phyloP scores from a whole-genome alignment of 2,888 invertebrate genomes.

The Phaedon cochleariae region DNA sequence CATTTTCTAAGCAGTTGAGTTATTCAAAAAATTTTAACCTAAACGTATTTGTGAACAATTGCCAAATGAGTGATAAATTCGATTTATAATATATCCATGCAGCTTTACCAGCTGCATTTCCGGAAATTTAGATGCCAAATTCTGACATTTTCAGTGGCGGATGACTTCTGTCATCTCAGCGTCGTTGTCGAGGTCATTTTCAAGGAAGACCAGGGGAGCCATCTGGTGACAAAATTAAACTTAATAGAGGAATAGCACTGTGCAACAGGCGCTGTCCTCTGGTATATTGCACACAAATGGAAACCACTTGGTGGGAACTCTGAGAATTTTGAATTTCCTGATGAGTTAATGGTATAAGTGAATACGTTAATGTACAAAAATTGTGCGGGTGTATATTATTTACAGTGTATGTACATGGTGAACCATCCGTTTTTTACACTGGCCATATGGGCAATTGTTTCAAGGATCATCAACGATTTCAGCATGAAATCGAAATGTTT shows the following conservation, averaged over 20 bases:
- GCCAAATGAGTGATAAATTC: constrained; percentile 62
- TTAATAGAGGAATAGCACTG: constrained; percentile 55
- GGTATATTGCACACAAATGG: constrained; percentile 53
- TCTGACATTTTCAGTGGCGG: constrained; percentile 55
- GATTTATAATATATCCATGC: constrained; percentile 60
- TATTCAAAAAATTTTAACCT: constrained; percentile 57
- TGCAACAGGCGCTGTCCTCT: constrained; percentile 33
- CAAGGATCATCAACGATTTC: too few species aligned
- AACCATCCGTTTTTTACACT: neutral
- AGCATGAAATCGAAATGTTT: too few species aligned
- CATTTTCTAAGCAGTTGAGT: constrained; percentile 32
- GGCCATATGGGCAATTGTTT: neutral
- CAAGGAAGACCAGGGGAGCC: constrained; percentile 62
- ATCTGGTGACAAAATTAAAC: constrained; percentile 62
- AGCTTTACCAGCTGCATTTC: constrained; percentile 58
- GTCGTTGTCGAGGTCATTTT: constrained; percentile 60
- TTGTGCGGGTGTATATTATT: constrained; percentile 50
- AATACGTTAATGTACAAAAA: constrained; percentile 47
- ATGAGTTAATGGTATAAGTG: constrained; percentile 37
- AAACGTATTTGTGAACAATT: constrained; percentile 58
- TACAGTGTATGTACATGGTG: constrained; percentile 48
- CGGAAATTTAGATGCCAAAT: constrained; percentile 63
- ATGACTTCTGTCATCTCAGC: constrained; percentile 53
- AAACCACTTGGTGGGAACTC: constrained; percentile 45
- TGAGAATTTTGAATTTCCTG: constrained; percentile 48